Evolutionary conservation across 2,888 invertebrate species (phyloP), one percentile per base, ranked within the genome.

Genomic region (Cryptus armator): DNA sequence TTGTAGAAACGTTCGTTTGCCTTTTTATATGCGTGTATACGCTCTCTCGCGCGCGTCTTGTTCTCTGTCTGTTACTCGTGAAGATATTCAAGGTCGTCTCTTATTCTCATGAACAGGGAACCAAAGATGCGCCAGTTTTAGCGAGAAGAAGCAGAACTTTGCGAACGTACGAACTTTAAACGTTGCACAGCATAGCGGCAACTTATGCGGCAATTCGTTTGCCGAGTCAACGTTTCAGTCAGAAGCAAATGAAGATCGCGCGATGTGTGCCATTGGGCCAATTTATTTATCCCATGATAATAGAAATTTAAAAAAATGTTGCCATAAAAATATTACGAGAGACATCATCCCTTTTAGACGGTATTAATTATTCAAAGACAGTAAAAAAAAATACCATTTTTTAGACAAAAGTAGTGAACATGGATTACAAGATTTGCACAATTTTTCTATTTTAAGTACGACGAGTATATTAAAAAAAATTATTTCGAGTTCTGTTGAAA

Each of bases 1-100:
- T 83, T 83, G 67, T 75, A 51, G 79, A 83, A 83, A 83, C 74
- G 74, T 83, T 78, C 72, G 62, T 79, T 44, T 51, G 67, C n/a
- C 62, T 56, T 32, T 53, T 51, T 12, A 19, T 44, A 46, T 79
- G 10, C 3, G 24, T 37, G 43, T 6, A 44, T 53, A n/a, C 37
- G 24, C 2, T 24, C 51, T 53, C 51, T 37, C 56, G 68, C 66
- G 32, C 48, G 19, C 37, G 44, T 37, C 46, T 66, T 59, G 44
- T 81, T 82, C 66, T 77, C 56, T 32, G 48, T 43, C 56, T 24
- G 56, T 24, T 56, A 24, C 56, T 56, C 19, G 56, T 12, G 56
- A 24, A 24, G 24, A 56, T 67, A 6, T 43, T 53, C 53, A 77
- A 77, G 82, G 77, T 72, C 66, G 71, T 77, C 37, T 72, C 32